These are phyloP conservation scores for Ochlodes sylvanus DNA, from an alignment of 2,888 invertebrate genomes.

Conservation along the genomic window DNA sequence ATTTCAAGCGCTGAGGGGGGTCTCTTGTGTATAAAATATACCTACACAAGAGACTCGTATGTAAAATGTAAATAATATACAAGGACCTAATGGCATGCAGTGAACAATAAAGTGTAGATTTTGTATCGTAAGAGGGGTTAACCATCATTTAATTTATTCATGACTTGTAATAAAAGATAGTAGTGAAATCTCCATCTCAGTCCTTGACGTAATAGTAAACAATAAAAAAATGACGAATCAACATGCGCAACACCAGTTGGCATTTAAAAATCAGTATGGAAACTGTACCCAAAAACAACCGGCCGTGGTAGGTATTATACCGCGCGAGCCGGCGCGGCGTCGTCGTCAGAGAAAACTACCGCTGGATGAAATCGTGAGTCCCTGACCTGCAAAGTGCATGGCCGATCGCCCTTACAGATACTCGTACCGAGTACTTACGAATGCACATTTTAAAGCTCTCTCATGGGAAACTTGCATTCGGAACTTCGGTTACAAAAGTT, in stretches of 20 bases:
- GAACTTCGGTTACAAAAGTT: background rate
- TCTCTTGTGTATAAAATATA: too few species aligned
- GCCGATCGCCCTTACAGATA: constrained; percentile 20
- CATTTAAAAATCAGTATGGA: background rate
- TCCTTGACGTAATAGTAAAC: background rate
- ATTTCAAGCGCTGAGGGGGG: too few species aligned
- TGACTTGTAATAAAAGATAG: too few species aligned
- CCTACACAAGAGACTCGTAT: too few species aligned
- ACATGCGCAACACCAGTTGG: background rate
- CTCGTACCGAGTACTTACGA: constrained; percentile 7
- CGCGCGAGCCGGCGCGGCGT: too few species aligned
- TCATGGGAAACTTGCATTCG: constrained; percentile 7
- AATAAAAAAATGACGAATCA: background rate
- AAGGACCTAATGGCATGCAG: too few species aligned
- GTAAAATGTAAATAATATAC: too few species aligned
- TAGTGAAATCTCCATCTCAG: background rate
- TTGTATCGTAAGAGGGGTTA: too few species aligned
- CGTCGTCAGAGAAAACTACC: constrained; percentile 19
- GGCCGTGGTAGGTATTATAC: background rate
- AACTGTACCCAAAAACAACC: background rate
- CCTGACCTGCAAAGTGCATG: constrained; percentile 27
- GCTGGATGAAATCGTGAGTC: constrained; percentile 21
- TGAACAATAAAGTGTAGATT: too few species aligned
- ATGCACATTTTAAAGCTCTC: constrained; percentile 15
- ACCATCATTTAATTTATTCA: too few species aligned